Percentiles rank a stretch among this genome's conserved stretches.
Conservation (phyloP, 1,140 invertebrate species). For the Anoplophora glabripennis region DNA sequence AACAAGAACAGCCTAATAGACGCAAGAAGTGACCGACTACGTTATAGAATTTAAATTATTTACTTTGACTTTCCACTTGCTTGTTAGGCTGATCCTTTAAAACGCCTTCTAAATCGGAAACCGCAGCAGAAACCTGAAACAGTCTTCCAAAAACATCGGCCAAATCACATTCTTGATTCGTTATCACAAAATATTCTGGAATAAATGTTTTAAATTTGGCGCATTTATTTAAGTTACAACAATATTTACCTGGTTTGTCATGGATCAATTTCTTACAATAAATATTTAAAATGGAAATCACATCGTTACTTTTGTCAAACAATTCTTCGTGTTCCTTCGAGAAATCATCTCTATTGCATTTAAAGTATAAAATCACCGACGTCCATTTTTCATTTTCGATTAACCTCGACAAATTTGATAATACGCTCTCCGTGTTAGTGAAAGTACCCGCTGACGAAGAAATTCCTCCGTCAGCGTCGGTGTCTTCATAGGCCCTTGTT, state of each 20-base stretch:
- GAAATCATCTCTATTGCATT: slow-evolving; percentile 61
- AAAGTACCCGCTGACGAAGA: slow-evolving; percentile 50
- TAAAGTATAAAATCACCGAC: slow-evolving; percentile 61
- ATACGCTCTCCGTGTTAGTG: slow-evolving; percentile 47
- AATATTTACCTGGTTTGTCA: slow-evolving; percentile 63
- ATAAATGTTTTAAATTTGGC: slow-evolving; percentile 14
- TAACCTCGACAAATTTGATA: slow-evolving; percentile 59
- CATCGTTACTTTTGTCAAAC: slow-evolving; percentile 59
- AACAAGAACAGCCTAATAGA: too few species aligned
- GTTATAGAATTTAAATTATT: slow-evolving; percentile 1
- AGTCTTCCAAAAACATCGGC: slow-evolving; percentile 62
- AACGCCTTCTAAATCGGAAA: slow-evolving; percentile 54
- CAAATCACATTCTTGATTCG: slow-evolving; percentile 55
- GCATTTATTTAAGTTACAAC: background rate
- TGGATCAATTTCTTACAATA: slow-evolving; percentile 69
- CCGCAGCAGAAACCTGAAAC: slow-evolving; percentile 60
- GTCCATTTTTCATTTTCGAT: slow-evolving; percentile 62
- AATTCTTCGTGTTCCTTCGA: slow-evolving; percentile 58
- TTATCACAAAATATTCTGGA: slow-evolving; percentile 46
- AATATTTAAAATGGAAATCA: slow-evolving; percentile 67
- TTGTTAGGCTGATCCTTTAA: slow-evolving; percentile 23
- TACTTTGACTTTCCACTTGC: background rate
- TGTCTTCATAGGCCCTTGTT: slow-evolving; percentile 55
- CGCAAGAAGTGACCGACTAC: too few species aligned
- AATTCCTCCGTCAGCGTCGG: slow-evolving; percentile 57